Evolutionary conservation across 2,888 invertebrate genomes (phyloP).

Genomic region (Cantharis rustica): DNA sequence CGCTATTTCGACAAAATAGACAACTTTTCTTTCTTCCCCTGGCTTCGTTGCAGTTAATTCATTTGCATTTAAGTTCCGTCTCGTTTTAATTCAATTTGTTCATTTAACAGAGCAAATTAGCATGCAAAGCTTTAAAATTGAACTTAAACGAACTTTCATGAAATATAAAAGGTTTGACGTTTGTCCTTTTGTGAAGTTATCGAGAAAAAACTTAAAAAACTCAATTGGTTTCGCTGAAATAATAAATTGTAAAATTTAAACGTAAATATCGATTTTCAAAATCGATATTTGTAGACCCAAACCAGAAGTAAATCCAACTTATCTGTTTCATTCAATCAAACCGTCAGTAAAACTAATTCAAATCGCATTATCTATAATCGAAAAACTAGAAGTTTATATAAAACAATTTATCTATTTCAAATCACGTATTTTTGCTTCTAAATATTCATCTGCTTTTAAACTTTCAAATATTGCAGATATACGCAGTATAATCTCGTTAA

Average conservation of each 20-base stretch:
- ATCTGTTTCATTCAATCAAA: constrained; percentile 7
- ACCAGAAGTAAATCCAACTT: constrained; percentile 7
- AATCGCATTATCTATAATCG: constrained; percentile 6
- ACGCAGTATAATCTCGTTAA: neutral
- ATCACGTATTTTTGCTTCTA: neutral
- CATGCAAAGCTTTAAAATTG: neutral
- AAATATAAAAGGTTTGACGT: neutral
- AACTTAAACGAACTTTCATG: neutral
- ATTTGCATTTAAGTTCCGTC: neutral
- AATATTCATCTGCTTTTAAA: neutral
- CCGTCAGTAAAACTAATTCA: constrained; percentile 16
- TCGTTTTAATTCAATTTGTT: neutral
- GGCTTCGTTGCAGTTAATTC: neutral
- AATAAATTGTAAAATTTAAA: neutral
- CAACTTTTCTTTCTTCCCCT: neutral
- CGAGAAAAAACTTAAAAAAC: neutral
- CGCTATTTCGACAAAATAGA: neutral
- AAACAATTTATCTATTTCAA: constrained; percentile 2
- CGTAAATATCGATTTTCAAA: neutral
- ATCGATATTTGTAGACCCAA: constrained; percentile 4
- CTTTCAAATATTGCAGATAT: neutral
- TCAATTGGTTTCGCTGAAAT: neutral
- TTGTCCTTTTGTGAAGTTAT: neutral
- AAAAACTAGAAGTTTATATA: neutral
- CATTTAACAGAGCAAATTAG: neutral